Base-by-base conservation (phyloP, 1,140 invertebrate species). In the Drusus annulatus region DNA sequence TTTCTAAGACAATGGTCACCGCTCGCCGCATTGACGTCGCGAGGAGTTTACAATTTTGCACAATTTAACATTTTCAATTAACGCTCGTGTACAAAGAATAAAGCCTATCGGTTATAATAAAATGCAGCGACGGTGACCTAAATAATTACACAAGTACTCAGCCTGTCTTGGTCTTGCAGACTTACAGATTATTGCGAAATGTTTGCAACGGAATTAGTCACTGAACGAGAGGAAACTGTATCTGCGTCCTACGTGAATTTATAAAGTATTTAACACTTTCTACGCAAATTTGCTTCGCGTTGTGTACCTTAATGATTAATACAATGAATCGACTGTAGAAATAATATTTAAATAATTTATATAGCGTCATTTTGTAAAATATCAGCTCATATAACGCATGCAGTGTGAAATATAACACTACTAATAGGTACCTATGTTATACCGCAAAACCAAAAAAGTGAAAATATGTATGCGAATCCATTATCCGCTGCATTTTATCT, bases 81-180 rank as follows among this genome's bases (percentile, higher is more conserved):
- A 65, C 62, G 25, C 62, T 65, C 62, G 25, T 65, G 62, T 31
- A 25, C 62, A 31, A 65, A 65, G 25, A 65, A 65, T 65, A 28
- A 65, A 65, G 21, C 62, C 21, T 65, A 65, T 16, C 62, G 15
- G 0, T n/a, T 63, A 25, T 23, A 28, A 63, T 25, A 63, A 63
- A 63, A 63, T 63, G 60, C 60, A 63, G 15, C 60, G n/a, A 2
- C 13, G n/a, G 21, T 65, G 62, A 65, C 62, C 62, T 65, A 65
- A 65, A 65, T 65, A 65, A 25, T 28, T 16, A 8, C 13, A 45
- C 13, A 45, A 45, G 10, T 45, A 45, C 36, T 45, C 36, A 45
- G 36, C 8, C 13, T 45, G 25, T n/a, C 1, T 65, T 31, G 16
- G 25, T 28, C 16, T 31, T 8, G 62, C 21, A 65, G 23, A 36